These are phyloP conservation scores for Erannis defoliaria DNA, from an alignment of 2,888 invertebrate species.

Conservation along the genomic window DNA sequence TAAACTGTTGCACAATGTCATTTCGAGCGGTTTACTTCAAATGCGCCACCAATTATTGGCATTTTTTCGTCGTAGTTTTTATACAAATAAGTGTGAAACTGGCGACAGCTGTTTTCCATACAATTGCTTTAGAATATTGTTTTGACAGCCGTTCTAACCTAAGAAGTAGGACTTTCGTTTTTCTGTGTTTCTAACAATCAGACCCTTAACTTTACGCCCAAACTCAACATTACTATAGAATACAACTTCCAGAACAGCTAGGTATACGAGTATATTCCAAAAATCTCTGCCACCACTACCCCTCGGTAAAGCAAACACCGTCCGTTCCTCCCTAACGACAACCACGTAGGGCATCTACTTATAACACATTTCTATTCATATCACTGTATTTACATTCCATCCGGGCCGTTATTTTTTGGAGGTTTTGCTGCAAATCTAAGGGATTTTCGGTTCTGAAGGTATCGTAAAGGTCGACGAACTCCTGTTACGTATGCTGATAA, in stretches of 20 bases:
- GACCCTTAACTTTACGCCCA: too few species aligned
- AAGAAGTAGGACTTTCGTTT: too few species aligned
- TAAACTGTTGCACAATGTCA: too few species aligned
- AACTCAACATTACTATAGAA: too few species aligned
- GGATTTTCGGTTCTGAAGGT: slow-evolving; percentile 58
- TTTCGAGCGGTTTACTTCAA: too few species aligned
- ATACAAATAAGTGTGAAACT: too few species aligned
- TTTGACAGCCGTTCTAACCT: too few species aligned
- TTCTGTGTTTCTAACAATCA: too few species aligned
- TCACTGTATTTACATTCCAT: slow-evolving; percentile 83
- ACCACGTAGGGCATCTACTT: slow-evolving; percentile 73
- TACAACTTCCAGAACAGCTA: background rate
- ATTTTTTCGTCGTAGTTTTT: too few species aligned
- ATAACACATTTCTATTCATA: slow-evolving; percentile 84
- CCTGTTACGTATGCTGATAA: slow-evolving; percentile 53
- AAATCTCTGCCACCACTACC: slow-evolving; percentile 21
- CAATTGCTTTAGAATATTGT: too few species aligned
- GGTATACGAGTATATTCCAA: background rate
- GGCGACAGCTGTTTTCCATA: too few species aligned
- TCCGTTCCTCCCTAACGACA: slow-evolving; percentile 31
- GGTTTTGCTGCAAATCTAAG: slow-evolving; percentile 60
- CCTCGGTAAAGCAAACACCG: slow-evolving; percentile 15
- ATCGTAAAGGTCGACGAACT: slow-evolving; percentile 44
- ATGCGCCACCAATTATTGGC: too few species aligned
- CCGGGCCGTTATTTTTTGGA: slow-evolving; percentile 70